Conservation (phyloP, 1,140 invertebrate species). For the Semibalanus balanoides region DNA sequence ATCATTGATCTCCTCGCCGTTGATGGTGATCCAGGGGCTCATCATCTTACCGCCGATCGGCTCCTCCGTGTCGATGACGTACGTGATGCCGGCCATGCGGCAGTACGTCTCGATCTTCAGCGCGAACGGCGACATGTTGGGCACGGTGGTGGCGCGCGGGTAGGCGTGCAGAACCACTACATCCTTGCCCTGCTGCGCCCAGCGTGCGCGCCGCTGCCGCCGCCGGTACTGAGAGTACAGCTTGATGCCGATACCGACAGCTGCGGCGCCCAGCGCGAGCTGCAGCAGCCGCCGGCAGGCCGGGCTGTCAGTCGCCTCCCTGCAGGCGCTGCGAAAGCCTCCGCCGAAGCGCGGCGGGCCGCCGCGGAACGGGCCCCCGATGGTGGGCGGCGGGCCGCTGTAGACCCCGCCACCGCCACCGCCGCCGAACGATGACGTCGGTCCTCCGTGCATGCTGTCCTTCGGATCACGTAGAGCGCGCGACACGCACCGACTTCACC, state of each 20-base stretch:
- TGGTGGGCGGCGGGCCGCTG: no score
- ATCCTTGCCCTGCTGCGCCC: constrained; percentile 10
- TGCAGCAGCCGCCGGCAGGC: not conserved
- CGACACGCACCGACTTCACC: not conserved
- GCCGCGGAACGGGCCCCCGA: not conserved
- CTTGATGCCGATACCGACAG: not conserved
- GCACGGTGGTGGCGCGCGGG: constrained; percentile 16
- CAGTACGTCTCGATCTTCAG: constrained; percentile 25
- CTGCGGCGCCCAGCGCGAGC: not conserved
- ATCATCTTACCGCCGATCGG: constrained; percentile 20
- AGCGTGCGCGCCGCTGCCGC: not conserved
- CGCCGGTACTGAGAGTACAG: not conserved
- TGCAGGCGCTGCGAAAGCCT: not conserved
- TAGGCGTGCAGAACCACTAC: constrained; percentile 22
- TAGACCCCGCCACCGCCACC: not conserved
- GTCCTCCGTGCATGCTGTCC: not conserved
- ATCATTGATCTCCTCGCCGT: constrained; percentile 30
- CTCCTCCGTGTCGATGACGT: constrained; percentile 21
- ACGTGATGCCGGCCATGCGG: constrained; percentile 24
- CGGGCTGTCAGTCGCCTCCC: not conserved
- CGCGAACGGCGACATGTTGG: constrained; percentile 23
- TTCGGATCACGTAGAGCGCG: not conserved
- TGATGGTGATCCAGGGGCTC: constrained; percentile 32
- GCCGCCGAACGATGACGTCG: no score
- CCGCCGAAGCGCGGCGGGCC: no score